These are phyloP conservation scores for Andrena flavipes DNA, from an alignment of 2,888 invertebrate species.

Conservation along the genomic window DNA sequence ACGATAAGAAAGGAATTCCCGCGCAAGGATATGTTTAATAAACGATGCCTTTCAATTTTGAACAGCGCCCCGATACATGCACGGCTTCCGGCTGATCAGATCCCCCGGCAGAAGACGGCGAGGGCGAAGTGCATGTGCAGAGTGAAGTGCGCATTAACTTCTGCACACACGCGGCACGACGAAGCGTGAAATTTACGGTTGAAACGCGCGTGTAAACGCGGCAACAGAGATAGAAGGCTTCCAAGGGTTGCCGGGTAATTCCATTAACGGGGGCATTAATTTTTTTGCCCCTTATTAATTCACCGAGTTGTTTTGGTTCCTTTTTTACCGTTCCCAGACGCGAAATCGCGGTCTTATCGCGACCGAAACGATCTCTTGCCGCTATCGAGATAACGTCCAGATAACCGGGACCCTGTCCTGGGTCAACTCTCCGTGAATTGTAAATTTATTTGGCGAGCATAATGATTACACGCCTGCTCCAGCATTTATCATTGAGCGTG, in stretches of 20 bases:
- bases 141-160: slow-evolving; percentile 30
- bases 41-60: background rate
- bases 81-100: slow-evolving; percentile 15
- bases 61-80: background rate
- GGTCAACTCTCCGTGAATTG: slow-evolving; percentile 35
- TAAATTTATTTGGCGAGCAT: slow-evolving; percentile 11
- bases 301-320: background rate
- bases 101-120: background rate
- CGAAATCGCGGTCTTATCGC: slow-evolving; percentile 7
- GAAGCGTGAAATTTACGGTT: slow-evolving; percentile 46
- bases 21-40: background rate
- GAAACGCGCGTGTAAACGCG: slow-evolving; percentile 47
- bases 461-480: background rate
- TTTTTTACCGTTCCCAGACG: background rate
- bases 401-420: slow-evolving; percentile 34
- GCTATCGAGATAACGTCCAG: slow-evolving; percentile 22
- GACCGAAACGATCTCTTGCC: slow-evolving; percentile 26
- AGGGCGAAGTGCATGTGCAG: background rate
- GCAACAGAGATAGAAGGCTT: slow-evolving; percentile 49
- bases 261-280: slow-evolving; percentile 10
- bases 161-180: slow-evolving; percentile 23
- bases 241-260: slow-evolving; percentile 16
- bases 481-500: background rate
- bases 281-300: background rate
- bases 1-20: background rate